These are phyloP conservation scores for Littorina saxatilis DNA, from an alignment of 1,140 invertebrate species.

Conservation along the genomic window DNA sequence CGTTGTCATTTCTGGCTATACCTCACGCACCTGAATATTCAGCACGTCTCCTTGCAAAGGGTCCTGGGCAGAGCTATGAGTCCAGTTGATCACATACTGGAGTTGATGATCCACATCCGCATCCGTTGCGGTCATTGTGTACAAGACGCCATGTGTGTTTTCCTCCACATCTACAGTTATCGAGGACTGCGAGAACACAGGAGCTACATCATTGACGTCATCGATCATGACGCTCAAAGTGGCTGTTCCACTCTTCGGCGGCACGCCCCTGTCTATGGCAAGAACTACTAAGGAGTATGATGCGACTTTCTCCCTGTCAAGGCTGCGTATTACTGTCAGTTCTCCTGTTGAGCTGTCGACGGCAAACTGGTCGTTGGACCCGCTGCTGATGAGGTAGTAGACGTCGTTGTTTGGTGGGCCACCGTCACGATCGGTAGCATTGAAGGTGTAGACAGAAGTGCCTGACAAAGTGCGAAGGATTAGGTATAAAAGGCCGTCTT, in stretches of 20 bases:
- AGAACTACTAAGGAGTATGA: constrained; percentile 55
- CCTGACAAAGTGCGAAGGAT: constrained; percentile 31
- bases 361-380: constrained; percentile 63
- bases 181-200: constrained; percentile 6
- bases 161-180: neutral
- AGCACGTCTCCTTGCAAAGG: neutral
- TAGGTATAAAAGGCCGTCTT: neutral
- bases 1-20: neutral
- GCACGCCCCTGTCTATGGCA: constrained; percentile 60
- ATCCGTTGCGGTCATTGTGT: constrained; percentile 44
- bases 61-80: neutral
- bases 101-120: constrained; percentile 30
- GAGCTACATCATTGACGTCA: constrained; percentile 58
- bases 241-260: constrained; percentile 45
- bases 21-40: neutral
- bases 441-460: constrained; percentile 47
- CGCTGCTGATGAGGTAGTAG: constrained; percentile 62
- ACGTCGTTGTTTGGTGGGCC: constrained; percentile 62
- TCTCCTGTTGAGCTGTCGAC: constrained; percentile 58
- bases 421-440: constrained; percentile 57
- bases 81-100: constrained; percentile 24
- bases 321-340: constrained; percentile 50
- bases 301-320: constrained; percentile 57
- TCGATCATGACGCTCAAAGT: constrained; percentile 46
- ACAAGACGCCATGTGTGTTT: neutral